A percentile compares a stretch with the other conserved stretches of the same genome.
Conservation (phyloP, 2,888 invertebrate species). For the Oligia latruncula region DNA sequence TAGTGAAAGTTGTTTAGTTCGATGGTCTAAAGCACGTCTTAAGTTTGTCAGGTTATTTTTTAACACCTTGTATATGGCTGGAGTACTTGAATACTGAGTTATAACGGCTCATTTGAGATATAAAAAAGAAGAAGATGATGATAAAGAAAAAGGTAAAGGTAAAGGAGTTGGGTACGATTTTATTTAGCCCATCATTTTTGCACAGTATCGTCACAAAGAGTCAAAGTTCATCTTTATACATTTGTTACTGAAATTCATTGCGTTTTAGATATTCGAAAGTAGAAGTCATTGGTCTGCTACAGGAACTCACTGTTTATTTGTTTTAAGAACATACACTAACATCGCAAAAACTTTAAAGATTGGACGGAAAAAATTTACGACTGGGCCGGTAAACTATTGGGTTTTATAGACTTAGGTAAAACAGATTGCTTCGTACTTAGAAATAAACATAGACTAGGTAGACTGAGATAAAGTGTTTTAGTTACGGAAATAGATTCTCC, state of each 20-base stretch:
- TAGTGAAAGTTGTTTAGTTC: too few species aligned
- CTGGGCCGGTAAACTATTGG: not conserved
- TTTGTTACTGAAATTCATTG: not conserved
- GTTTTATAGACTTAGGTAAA: slow-evolving; percentile 13
- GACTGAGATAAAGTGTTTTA: not conserved
- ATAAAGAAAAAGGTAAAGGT: not conserved
- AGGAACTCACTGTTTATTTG: slow-evolving; percentile 26
- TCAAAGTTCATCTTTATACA: not conserved
- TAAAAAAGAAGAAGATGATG: not conserved
- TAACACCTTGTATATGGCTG: too few species aligned
- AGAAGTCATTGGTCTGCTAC: slow-evolving; percentile 18
- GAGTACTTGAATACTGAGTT: too few species aligned
- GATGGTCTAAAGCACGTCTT: too few species aligned
- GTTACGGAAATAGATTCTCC: not conserved
- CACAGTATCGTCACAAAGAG: not conserved
- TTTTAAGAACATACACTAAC: slow-evolving; percentile 27
- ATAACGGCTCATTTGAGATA: too few species aligned
- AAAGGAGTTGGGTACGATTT: too few species aligned
- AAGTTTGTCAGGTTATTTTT: too few species aligned
- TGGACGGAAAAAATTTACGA: not conserved
- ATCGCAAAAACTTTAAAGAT: slow-evolving; percentile 14
- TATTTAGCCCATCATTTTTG: not conserved
- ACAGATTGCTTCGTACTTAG: not conserved
- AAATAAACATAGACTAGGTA: slow-evolving; percentile 27
- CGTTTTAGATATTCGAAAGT: slow-evolving; percentile 4